Evolutionary conservation across 2,888 invertebrate genomes (phyloP).

Genomic region (Dimorphilus gyrociliatus): DNA sequence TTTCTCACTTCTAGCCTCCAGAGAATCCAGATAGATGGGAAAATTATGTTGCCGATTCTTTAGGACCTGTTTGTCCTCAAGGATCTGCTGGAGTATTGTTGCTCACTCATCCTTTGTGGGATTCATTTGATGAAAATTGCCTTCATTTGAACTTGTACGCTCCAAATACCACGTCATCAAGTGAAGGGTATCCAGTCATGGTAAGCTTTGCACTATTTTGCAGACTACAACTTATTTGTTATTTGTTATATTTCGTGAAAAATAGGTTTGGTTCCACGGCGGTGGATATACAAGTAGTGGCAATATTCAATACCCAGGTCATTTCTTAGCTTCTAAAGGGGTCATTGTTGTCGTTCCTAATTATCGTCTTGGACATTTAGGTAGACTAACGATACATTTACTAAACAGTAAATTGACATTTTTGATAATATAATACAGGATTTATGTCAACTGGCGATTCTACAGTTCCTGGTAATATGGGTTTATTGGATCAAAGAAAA

Average conservation of each 20-base stretch:
- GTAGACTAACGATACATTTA: slow-evolving; percentile 2
- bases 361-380: slow-evolving; percentile 8
- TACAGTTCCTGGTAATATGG: slow-evolving; percentile 7
- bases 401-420: background rate
- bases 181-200: slow-evolving; percentile 1
- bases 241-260: no score
- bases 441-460: slow-evolving; percentile 6
- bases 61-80: slow-evolving; percentile 7
- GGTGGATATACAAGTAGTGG: slow-evolving; percentile 6
- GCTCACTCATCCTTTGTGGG: slow-evolving; percentile 7
- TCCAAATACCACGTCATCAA: slow-evolving; percentile 3
- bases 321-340: slow-evolving; percentile 8
- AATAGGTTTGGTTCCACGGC: slow-evolving; percentile 11
- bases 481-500: slow-evolving; percentile 6
- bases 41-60: no score
- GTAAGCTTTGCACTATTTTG: no score
- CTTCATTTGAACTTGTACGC: slow-evolving; percentile 8
- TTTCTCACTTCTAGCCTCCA: no score
- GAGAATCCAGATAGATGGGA: no score
- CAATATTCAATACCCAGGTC: slow-evolving; percentile 10
- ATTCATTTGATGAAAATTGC: slow-evolving; percentile 7
- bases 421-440: slow-evolving; percentile 4
- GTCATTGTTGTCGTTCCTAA: slow-evolving; percentile 7
- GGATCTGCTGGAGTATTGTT: slow-evolving; percentile 1
- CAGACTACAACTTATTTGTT: no score